phyloP scores from a whole-genome alignment of 2,797 vertebrate species.

The Scleropages formosus region DNA sequence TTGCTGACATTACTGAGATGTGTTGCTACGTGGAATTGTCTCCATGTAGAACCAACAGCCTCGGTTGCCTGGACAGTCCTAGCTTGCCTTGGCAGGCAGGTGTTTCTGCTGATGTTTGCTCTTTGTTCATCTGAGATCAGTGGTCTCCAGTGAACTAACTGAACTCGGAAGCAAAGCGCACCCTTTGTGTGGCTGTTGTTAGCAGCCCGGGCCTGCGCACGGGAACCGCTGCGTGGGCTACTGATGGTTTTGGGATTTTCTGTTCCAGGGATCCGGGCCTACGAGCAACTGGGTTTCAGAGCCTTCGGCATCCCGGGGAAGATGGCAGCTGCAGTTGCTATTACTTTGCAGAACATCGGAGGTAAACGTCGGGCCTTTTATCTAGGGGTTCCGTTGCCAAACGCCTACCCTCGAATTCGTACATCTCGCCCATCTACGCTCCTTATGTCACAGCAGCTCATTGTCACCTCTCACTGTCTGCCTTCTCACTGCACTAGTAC shows the following conservation, averaged over 20 bases:
- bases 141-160: not conserved
- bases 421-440: not conserved
- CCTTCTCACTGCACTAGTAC: not conserved
- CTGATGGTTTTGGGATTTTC: not conserved
- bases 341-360: conserved; percentile 94
- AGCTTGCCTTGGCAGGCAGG: too few relatives aligned
- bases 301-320: conserved; percentile 95
- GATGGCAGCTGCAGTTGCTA: conserved; percentile 87
- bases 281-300: conserved; percentile 89
- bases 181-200: not conserved
- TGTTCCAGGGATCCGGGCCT: conserved; percentile 87
- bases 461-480: not conserved
- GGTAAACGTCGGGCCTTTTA: conserved; percentile 60
- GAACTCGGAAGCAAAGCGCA: not conserved
- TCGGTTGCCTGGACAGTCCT: too few relatives aligned
- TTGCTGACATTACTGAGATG: too few relatives aligned
- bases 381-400: too few relatives aligned
- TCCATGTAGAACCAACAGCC: too few relatives aligned
- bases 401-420: not conserved
- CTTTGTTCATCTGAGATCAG: too few relatives aligned
- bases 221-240: conserved; percentile 3
- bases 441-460: not conserved
- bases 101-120: too few relatives aligned
- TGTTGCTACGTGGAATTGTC: too few relatives aligned
- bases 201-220: not conserved